Base-by-base conservation (phyloP, 2,888 invertebrate genomes). In the Elegia similella region DNA sequence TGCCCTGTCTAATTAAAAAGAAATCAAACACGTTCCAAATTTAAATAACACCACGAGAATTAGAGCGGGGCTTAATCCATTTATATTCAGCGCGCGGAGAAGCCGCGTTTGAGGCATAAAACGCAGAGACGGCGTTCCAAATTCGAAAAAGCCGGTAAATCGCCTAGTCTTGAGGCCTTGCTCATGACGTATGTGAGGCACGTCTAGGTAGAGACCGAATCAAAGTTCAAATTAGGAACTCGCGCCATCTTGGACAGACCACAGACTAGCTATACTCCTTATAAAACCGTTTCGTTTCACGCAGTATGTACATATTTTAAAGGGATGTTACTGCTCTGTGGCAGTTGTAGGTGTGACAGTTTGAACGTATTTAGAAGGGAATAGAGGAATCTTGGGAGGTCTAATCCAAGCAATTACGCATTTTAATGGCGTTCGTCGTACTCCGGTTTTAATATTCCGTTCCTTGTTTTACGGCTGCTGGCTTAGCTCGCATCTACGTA, bases 331-430 rank as follows among this genome's bases (percentile, higher is more conserved):
- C 62, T 76, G 72, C 29, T 55, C 80, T 82, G 66, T 76, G 74
- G 64, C 57, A 57, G 55, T 58, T 42, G 48, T 38, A 52, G 55
- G 70, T 70, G 57, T 66, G 56, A 43, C 62, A 75, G 62, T 82
- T 66, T 67, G 84, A 73, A 76, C 79, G 64, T 60, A 61, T 68
- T 64, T 71, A 68, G 75, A 66, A 78, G 82, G 76, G 79, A 84
- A 84, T 82, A 82, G 81, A 79, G 88, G 86, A 89, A 88, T 91
- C 90, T 91, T 90, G 86, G 83, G 86, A 80, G 83, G 78, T 79
- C 80, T 90, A 91, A 91, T 89, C 90, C 85, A 83, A 38, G 86
- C 88, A 91, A 91, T 91, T 91, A 89, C 86, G 87, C 83, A 91
- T 89, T 91, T 90, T 90, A 89, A 91, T 90, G 86, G 87, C 83